A percentile compares a stretch with the other conserved stretches of the same genome.
These are phyloP conservation scores for Lissocephala sabroskyi DNA, from an alignment of 2,888 invertebrate species.

Conservation along the genomic window DNA sequence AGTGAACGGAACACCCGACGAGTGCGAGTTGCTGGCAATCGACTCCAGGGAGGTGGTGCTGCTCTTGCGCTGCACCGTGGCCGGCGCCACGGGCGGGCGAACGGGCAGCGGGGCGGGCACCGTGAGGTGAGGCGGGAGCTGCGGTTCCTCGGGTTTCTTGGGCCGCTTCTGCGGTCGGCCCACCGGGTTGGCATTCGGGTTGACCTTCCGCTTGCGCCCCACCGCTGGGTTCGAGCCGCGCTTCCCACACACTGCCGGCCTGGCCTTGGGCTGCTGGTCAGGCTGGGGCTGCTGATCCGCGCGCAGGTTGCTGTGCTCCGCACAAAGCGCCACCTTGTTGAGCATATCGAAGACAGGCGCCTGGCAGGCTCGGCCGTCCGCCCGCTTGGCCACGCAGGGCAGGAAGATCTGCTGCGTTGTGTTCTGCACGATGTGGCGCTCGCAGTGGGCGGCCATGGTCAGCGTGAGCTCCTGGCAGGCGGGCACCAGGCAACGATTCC, in stretches of 20 bases:
- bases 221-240: constrained; percentile 1
- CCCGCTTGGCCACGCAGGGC: constrained; percentile 85
- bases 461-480: constrained; percentile 65
- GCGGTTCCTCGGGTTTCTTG: constrained; percentile 70
- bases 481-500: constrained; percentile 61
- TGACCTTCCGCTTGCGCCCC: constrained; percentile 55
- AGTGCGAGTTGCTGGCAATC: constrained; percentile 69
- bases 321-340: constrained; percentile 88
- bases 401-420: constrained; percentile 87
- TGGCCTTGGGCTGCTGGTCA: constrained; percentile 5
- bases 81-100: constrained; percentile 32
- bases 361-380: constrained; percentile 84
- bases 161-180: constrained; percentile 75
- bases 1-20: constrained; percentile 49
- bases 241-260: too few species aligned
- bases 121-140: constrained; percentile 1
- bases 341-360: constrained; percentile 84
- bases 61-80: constrained; percentile 65
- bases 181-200: constrained; percentile 52
- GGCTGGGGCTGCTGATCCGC: constrained; percentile 71
- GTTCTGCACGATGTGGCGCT: constrained; percentile 88
- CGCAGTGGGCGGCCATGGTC: constrained; percentile 81
- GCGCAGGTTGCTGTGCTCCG: constrained; percentile 87
- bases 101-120: constrained; percentile 10
- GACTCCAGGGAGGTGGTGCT: constrained; percentile 70